Evolutionary conservation across 2,797 vertebrate species (phyloP).

Genomic region (Jordanella pulchra): DNA sequence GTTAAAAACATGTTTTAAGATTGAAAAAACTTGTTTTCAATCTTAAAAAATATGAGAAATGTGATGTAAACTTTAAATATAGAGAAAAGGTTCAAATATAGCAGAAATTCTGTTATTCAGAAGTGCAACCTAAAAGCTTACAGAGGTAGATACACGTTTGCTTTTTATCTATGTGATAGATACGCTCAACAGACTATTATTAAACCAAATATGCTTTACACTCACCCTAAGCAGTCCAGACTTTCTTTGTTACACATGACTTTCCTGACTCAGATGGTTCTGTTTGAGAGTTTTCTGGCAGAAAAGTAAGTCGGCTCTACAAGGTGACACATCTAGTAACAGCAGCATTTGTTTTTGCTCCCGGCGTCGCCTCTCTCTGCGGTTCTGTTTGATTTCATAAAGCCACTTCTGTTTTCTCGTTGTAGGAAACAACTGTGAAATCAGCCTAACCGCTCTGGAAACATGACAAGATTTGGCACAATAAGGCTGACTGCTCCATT

Average conservation of each 20-base stretch:
- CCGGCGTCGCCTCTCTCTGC: not conserved
- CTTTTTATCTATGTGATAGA: not conserved
- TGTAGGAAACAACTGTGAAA: slow-evolving; percentile 51
- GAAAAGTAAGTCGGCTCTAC: not conserved
- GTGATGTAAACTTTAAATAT: not conserved
- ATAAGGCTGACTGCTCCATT: slow-evolving; percentile 27
- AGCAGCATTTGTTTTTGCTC: slow-evolving; percentile 16
- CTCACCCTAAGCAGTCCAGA: not conserved
- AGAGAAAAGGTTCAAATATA: not conserved
- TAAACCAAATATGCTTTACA: not conserved
- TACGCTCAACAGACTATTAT: not conserved
- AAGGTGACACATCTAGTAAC: slow-evolving; percentile 1
- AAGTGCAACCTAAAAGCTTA: not conserved
- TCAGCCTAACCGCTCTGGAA: slow-evolving; percentile 30
- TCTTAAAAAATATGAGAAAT: too few relatives aligned
- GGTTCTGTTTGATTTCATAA: slow-evolving; percentile 33
- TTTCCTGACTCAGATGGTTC: not conserved
- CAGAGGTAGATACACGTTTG: not conserved
- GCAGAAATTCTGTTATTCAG: not conserved
- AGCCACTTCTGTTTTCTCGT: slow-evolving; percentile 37
- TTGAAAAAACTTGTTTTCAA: not conserved
- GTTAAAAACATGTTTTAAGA: not conserved
- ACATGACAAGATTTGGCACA: slow-evolving; percentile 24
- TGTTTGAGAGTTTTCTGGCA: not conserved
- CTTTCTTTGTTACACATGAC: not conserved